Evolutionary conservation across 2,113 vertebrate species (phyloP), one percentile per base, ranked within the genome.

Genomic region (Mobula birostris): DNA sequence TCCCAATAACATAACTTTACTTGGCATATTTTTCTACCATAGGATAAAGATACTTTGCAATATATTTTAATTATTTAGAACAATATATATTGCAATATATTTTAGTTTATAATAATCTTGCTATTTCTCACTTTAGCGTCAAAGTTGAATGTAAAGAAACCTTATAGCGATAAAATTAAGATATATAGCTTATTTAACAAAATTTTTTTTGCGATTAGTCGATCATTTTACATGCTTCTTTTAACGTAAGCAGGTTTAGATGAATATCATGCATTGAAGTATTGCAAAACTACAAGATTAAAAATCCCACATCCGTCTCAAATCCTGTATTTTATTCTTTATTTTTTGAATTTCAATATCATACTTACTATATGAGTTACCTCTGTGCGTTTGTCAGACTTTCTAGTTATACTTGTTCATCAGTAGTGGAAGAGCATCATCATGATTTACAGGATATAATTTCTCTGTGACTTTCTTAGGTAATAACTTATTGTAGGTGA

Each of bases 31-130:
- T 78, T 74, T 66, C n/a, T 88, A 88, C 66, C 85, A 66, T 88
- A 88, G 85, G 24, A 85, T 19, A 85, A 88, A 88, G 85, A 66
- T 17, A 88, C 83, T 88, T 88, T 63, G 61, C 85, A 88, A 88
- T 88, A 88, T 88, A 66, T 88, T 88, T 88, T 66, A 88, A 66
- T 29, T n/a, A 66, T 66, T 29, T 66, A 7, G 27, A 17, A 66
- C 6, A 17, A 88, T 63, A 66, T 88, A 66, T n/a, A 88, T 88
- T 88, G 85, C 85, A 66, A 66, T 63, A 88, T 66, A 85, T 88
- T 88, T 63, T 66, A 66, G 63, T 88, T 88, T 88, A 58, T 58
- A 85, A 58, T 58, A 85, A 85, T 14, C 82, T 32, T 87, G 27
- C 27, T n/a, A 63, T n/a, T 66, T n/a, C 58, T n/a, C 58, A 29